These are phyloP conservation scores for Rhagophthalmus giganteus DNA, from an alignment of 2,888 invertebrate species.

Conservation along the genomic window DNA sequence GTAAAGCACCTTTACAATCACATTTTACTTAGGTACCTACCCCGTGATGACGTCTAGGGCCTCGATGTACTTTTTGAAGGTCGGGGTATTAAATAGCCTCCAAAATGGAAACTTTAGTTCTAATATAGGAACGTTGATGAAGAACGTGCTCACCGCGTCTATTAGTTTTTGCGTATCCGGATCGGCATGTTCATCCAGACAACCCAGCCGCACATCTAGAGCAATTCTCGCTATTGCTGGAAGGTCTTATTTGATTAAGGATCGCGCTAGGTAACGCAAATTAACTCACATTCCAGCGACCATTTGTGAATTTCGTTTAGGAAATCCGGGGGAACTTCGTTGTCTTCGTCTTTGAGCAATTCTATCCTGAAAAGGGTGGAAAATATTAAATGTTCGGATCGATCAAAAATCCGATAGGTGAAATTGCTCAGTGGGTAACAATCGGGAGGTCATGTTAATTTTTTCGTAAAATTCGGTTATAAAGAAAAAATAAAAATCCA, in stretches of 20 bases:
- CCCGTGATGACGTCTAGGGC: slow-evolving; percentile 70
- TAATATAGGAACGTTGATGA: slow-evolving; percentile 65
- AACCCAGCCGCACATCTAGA: slow-evolving; percentile 66
- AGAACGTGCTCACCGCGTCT: slow-evolving; percentile 68
- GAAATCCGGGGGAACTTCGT: slow-evolving; percentile 68
- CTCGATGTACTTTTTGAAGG: slow-evolving; percentile 64
- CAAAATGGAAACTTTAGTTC: slow-evolving; percentile 70
- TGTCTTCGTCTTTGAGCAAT: slow-evolving; percentile 58
- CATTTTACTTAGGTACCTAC: slow-evolving; percentile 49
- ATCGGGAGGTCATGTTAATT: too few relatives aligned
- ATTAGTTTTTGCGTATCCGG: slow-evolving; percentile 65
- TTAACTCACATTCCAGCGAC: slow-evolving; percentile 75
- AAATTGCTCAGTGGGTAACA: too few relatives aligned
- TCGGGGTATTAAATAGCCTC: slow-evolving; percentile 66
- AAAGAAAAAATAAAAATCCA: too few relatives aligned
- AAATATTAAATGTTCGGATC: too few relatives aligned
- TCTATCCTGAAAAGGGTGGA: slow-evolving; percentile 57
- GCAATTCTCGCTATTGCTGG: slow-evolving; percentile 69
- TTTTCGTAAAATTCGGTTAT: too few relatives aligned
- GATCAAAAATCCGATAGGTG: too few relatives aligned
- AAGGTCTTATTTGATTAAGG: slow-evolving; percentile 27
- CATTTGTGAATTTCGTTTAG: slow-evolving; percentile 76
- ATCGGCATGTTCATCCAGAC: slow-evolving; percentile 61
- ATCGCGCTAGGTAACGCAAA: neutral
- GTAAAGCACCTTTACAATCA: neutral